These are phyloP conservation scores for Eretmochelys imbricata DNA, from an alignment of 2,113 vertebrate genomes.

Conservation along the genomic window DNA sequence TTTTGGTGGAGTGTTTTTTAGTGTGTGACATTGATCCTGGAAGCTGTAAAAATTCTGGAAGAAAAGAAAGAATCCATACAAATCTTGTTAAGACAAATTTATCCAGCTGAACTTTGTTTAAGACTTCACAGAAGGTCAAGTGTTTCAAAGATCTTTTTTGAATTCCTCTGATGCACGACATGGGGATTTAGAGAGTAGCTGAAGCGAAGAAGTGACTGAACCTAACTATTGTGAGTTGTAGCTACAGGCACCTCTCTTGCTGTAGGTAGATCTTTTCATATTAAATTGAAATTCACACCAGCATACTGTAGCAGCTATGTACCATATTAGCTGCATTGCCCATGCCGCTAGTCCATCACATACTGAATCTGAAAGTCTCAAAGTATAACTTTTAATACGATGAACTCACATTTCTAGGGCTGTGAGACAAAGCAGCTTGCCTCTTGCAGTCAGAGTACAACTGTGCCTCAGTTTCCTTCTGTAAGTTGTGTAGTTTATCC, in stretches of 20 bases:
- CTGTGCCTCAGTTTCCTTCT: not conserved
- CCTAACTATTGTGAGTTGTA: constrained; percentile 1
- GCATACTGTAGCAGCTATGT: not conserved
- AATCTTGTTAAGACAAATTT: not conserved
- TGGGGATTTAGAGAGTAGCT: constrained; percentile 11
- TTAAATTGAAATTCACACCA: not conserved
- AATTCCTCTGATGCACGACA: not conserved
- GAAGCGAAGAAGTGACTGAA: not conserved
- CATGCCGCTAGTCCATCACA: not conserved
- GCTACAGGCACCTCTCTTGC: constrained; percentile 33
- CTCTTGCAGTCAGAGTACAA: not conserved
- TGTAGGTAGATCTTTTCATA: constrained; percentile 10
- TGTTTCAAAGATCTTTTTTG: constrained; percentile 8
- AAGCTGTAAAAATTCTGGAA: not conserved
- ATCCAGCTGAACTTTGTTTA: constrained; percentile 35
- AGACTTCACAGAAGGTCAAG: constrained; percentile 7
- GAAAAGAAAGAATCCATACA: not conserved
- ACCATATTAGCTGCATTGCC: not conserved
- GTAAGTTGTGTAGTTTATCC: not conserved
- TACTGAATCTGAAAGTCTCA: not conserved
- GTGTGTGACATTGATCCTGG: not conserved
- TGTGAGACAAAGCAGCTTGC: not conserved
- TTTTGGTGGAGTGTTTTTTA: not conserved
- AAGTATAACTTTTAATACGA: not conserved
- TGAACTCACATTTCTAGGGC: not conserved